phyloP scores from a whole-genome alignment of 2,888 invertebrate species.

The Chymomyza procnemis region DNA sequence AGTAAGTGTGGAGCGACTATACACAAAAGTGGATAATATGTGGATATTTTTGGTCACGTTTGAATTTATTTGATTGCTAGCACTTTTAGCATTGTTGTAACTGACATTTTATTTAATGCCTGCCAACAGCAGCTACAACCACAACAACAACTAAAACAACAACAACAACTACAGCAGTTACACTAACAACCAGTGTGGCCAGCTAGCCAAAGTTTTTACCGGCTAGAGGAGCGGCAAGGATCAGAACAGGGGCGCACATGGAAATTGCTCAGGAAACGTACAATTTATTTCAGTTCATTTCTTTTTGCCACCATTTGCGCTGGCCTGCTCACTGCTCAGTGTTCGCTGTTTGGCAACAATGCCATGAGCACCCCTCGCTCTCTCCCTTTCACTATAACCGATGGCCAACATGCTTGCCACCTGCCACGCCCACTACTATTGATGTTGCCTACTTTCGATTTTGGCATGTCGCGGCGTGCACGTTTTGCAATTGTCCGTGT shows the following conservation, averaged over 20 bases:
- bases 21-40: slow-evolving; percentile 67
- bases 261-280: slow-evolving; percentile 73
- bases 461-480: slow-evolving; percentile 67
- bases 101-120: slow-evolving; percentile 72
- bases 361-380: neutral
- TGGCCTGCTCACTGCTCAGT: slow-evolving; percentile 1
- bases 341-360: slow-evolving; percentile 6
- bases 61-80: slow-evolving; percentile 75
- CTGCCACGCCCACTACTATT: slow-evolving; percentile 46
- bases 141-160: slow-evolving; percentile 15
- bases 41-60: slow-evolving; percentile 75
- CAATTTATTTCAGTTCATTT: slow-evolving; percentile 73
- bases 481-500: slow-evolving; percentile 59
- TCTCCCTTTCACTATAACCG: neutral
- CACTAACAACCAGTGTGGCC: slow-evolving; percentile 31
- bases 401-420: neutral
- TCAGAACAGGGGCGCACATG: slow-evolving; percentile 37
- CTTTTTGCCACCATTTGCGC: slow-evolving; percentile 62
- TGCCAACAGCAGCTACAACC: slow-evolving; percentile 49
- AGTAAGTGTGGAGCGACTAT: neutral
- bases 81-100: slow-evolving; percentile 72
- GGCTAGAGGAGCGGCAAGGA: slow-evolving; percentile 3
- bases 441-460: slow-evolving; percentile 69
- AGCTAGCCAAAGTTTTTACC: slow-evolving; percentile 8
- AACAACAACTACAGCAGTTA: slow-evolving; percentile 35